These are phyloP conservation scores for Salminus brasiliensis DNA, from an alignment of 2,113 vertebrate species.

Conservation along the genomic window DNA sequence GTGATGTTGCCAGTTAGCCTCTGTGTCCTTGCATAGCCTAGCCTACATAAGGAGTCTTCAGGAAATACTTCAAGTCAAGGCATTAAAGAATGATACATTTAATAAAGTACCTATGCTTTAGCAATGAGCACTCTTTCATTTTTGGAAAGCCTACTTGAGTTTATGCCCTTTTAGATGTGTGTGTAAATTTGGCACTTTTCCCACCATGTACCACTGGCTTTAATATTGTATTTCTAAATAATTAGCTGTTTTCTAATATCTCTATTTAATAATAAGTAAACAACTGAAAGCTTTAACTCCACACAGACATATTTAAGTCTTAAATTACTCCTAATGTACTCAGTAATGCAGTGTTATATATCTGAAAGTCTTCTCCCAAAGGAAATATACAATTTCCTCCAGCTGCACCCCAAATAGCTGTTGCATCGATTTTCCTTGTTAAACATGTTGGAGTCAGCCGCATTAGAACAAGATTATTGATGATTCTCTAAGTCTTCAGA, in stretches of 20 bases:
- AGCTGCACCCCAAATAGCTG: constrained; percentile 54
- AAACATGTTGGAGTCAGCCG: constrained; percentile 50
- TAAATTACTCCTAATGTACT: background rate
- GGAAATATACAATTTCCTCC: constrained; percentile 61
- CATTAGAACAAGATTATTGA: constrained; percentile 53
- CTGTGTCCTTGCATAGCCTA: background rate
- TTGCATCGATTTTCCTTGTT: constrained; percentile 65
- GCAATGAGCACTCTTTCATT: too few species aligned
- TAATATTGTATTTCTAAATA: too few species aligned
- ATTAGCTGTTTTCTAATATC: too few species aligned
- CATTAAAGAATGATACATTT: too few species aligned
- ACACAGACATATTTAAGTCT: background rate
- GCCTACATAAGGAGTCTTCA: background rate
- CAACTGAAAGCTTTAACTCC: too few species aligned
- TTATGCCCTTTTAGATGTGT: too few species aligned
- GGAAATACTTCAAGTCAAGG: background rate
- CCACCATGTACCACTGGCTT: too few species aligned
- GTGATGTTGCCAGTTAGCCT: constrained; percentile 3
- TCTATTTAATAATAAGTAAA: too few species aligned
- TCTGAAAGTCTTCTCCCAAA: constrained; percentile 44
- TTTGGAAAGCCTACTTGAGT: too few species aligned
- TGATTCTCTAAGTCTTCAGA: constrained; percentile 14
- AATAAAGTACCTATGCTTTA: too few species aligned
- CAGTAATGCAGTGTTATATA: constrained; percentile 5
- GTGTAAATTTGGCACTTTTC: too few species aligned